phyloP scores from a whole-genome alignment of 1,140 invertebrate species.

The Thrips palmi region DNA sequence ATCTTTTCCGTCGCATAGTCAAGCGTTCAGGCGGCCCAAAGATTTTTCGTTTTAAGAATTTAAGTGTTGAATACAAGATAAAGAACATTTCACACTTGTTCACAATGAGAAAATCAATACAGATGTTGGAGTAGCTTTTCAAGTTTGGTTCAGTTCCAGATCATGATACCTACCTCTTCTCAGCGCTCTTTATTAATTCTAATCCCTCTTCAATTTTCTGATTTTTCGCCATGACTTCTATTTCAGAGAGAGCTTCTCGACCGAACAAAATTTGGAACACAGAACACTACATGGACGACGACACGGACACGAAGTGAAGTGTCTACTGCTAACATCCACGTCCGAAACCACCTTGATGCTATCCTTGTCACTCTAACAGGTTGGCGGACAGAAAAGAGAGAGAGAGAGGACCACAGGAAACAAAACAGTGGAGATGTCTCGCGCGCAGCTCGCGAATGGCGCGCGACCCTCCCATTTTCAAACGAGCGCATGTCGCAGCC shows the following conservation, averaged over 20 bases:
- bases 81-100: not conserved
- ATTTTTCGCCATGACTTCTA: slow-evolving; percentile 4
- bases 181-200: slow-evolving; percentile 27
- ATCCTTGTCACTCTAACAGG: not conserved
- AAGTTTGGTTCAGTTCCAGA: too few relatives aligned
- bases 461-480: too few relatives aligned
- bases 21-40: not conserved
- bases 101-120: not conserved
- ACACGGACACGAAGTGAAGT: too few relatives aligned
- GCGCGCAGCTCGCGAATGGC: too few relatives aligned
- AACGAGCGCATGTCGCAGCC: too few relatives aligned
- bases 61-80: not conserved
- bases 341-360: not conserved
- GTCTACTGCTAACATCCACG: too few relatives aligned
- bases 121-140: too few relatives aligned
- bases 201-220: slow-evolving; percentile 27
- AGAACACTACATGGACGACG: not conserved
- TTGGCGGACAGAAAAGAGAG: not conserved
- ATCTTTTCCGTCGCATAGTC: not conserved
- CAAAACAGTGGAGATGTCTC: not conserved
- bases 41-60: too few relatives aligned
- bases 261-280: slow-evolving; percentile 2
- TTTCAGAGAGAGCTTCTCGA: not conserved
- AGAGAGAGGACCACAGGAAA: not conserved
- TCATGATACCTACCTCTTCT: slow-evolving; percentile 26